Evolutionary conservation across 2,888 invertebrate genomes (phyloP), one percentile per base, ranked within the genome.

Genomic region (Anthophora plumipes): DNA sequence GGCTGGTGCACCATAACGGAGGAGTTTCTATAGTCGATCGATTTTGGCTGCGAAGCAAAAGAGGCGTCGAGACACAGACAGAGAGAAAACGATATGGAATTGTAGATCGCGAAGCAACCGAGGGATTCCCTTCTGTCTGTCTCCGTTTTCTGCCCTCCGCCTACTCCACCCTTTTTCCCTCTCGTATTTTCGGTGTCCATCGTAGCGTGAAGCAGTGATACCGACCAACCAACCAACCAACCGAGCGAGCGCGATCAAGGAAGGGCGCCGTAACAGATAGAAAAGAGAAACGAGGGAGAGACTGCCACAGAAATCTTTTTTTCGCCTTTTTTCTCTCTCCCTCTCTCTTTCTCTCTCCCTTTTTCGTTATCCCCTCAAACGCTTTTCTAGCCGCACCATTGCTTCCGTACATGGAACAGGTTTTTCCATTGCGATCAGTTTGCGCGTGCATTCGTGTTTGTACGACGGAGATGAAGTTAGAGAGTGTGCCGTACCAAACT

Each of bases 141-240:
- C 69, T 68, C 66, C 76, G 54, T 66, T 64, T 61, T 68, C 74
- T 55, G 57, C 69, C 60, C 55, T 55, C 59, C 61, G 59, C 74
- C 46, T 54, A n/a, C 14, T 69, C 80, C 55, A 25, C 67, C 70
- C 54, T 66, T 83, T 83, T 71, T 50, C 69, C 77, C 80, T 80
- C 88, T 86, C 90, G 87, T 91, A 91, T 91, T 89, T 90, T 89
- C 87, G 85, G 88, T 89, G 86, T 73, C 75, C 90, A 86, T 76
- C 86, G 88, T 90, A 90, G 83, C 90, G 91, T 91, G 86, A 91
- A 91, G 87, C 86, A 88, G 89, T 89, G 91, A 91, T 91, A 91
- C 90, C 90, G 83, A 88, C 85, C 83, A 80, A 86, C 85, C 90
- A 85, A 87, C 85, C 81, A 82, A 86, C 84, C 85, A 85, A 87